phyloP scores from a whole-genome alignment of 1,140 invertebrate genomes.

The Brachionus rotundiformis region DNA sequence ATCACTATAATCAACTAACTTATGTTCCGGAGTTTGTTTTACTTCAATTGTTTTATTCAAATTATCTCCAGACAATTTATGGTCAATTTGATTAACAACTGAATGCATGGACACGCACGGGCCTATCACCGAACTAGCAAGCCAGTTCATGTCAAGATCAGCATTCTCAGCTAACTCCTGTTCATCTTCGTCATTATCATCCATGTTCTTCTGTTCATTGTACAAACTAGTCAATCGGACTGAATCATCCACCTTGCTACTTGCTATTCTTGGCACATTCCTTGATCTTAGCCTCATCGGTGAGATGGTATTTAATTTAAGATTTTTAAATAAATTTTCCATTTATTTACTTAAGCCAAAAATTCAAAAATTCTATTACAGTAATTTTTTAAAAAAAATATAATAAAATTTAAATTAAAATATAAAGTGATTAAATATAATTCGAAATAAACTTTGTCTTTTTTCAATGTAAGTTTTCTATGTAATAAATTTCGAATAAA shows the following conservation, averaged over 20 bases:
- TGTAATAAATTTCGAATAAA: constrained; percentile 65
- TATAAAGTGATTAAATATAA: constrained; percentile 54
- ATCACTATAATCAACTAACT: constrained; percentile 5
- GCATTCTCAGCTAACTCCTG: constrained; percentile 2
- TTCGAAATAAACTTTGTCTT: constrained; percentile 75
- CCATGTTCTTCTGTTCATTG: neutral
- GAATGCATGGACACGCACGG: neutral
- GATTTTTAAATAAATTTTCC: constrained; percentile 6
- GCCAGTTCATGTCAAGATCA: neutral
- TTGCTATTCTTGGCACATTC: neutral
- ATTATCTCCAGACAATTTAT: neutral
- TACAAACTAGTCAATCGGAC: neutral
- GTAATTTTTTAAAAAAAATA: constrained; percentile 46
- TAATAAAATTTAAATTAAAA: constrained; percentile 23
- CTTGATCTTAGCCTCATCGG: neutral
- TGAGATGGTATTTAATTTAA: constrained; percentile 10
- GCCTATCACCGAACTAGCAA: neutral
- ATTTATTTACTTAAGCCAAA: neutral
- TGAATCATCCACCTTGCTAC: neutral
- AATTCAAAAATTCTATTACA: neutral
- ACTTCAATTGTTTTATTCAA: neutral
- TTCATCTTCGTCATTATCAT: neutral
- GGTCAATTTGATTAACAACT: constrained; percentile 1
- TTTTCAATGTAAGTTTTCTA: constrained; percentile 71
- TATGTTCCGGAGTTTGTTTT: constrained; percentile 4